Base-by-base conservation (phyloP, 2,797 vertebrate species). In the Cheirogaleus major region DNA sequence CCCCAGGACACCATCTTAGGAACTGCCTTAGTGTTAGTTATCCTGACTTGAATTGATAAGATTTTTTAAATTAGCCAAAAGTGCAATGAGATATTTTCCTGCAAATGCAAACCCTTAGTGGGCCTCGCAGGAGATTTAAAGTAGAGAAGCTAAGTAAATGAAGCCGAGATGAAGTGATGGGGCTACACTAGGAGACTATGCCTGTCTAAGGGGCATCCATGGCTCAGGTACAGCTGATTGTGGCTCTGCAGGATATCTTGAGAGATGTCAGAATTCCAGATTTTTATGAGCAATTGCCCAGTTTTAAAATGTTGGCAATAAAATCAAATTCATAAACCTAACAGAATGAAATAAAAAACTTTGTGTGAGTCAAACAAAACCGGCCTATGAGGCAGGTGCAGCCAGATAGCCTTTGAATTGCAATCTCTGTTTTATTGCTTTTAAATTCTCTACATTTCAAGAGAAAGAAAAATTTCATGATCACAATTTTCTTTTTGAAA, bases 401-500 rank as follows among this genome's bases (percentile, higher is more conserved):
- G 48, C 15, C 30, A 91, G 15, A 65, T 50, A 41, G 79, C 11
- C 45, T 93, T 93, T 38, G 11, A 80, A 76, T 67, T 79, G 30
- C 45, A 92, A 75, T 95, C 87, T 96, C 35, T 61, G 79, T 85
- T 91, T 86, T 80, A 75, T 45, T 72, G 45, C 41, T 81, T 96
- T 25, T 41, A 84, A 96, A 90, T 45, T 59, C 43, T 30, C 38
- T 81, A 1, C 41, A 20, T 61, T 96, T 96, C 61, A 94, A 25
- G 57, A 94, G 87, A 95, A 94, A 83, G 79, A 93, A 92, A 94
- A 88, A 48, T 69, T 70, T n/a, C 43, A 23, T 85, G 69, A 70
- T 94, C 67, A 82, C 14, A 87, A 38, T 91, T 95, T 97, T 90
- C 84, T 93, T 89, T 87, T 63, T 90, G 96, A 93, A 89, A 92